A percentile compares a stretch with the other conserved stretches of the same genome.
Conservation (phyloP, 2,888 invertebrate species). For the Cynaeus angustus region DNA sequence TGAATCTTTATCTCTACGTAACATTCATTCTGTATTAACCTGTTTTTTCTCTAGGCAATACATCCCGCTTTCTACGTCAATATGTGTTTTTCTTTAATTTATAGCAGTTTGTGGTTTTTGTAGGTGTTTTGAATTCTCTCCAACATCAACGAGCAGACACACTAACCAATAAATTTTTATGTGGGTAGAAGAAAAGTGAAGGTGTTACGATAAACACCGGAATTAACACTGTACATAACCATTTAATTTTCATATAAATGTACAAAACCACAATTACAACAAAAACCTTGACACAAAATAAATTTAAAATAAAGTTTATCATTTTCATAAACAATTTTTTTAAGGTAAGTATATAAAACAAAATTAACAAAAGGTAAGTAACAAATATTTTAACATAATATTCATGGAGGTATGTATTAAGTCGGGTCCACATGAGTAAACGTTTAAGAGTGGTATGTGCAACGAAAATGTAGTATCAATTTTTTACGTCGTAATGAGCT, state of each 20-base stretch:
- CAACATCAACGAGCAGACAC: neutral
- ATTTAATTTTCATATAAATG: conserved; percentile 6
- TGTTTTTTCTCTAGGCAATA: neutral
- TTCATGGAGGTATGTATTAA: neutral
- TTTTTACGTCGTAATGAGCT: no score
- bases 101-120: conserved; percentile 4
- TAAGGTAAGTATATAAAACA: conserved; percentile 4
- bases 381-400: conserved; percentile 3
- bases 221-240: conserved; percentile 2
- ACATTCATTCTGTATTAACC: neutral
- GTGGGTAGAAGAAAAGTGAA: neutral
- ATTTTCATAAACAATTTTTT: neutral
- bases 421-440: no score
- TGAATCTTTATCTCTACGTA: conserved; percentile 1
- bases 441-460: no score
- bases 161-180: neutral
- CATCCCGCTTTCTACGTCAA: neutral
- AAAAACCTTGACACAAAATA: neutral
- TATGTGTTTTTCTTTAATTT: neutral
- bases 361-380: conserved; percentile 7
- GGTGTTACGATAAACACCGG: neutral
- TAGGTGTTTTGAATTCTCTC: conserved; percentile 1
- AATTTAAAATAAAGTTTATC: neutral
- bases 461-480: no score
- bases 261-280: conserved; percentile 6